These are phyloP conservation scores for Tridacna crocea DNA, from an alignment of 2,888 invertebrate species.

Conservation along the genomic window DNA sequence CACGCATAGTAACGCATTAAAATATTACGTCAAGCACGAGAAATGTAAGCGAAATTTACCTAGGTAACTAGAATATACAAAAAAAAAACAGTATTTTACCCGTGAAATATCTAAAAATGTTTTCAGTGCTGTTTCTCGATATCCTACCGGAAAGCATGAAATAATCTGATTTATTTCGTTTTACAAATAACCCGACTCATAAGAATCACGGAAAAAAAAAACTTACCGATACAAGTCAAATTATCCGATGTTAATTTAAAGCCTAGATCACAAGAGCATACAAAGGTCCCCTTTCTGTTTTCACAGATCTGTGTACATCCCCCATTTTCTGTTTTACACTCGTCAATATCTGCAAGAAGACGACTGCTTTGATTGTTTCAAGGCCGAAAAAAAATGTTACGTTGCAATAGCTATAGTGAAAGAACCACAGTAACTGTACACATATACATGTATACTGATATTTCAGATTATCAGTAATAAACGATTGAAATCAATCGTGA, in stretches of 20 bases:
- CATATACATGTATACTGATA: neutral
- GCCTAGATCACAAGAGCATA: constrained; percentile 6
- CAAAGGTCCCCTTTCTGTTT: neutral
- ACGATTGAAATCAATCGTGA: too few relatives aligned
- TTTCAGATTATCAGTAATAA: too few relatives aligned
- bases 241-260: neutral
- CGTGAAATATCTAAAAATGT: too few relatives aligned
- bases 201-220: too few relatives aligned
- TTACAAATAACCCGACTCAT: neutral
- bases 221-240: neutral
- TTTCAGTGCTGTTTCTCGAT: too few relatives aligned
- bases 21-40: too few relatives aligned
- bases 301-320: constrained; percentile 10
- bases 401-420: neutral
- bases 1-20: too few relatives aligned
- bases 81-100: too few relatives aligned
- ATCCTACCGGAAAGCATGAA: too few relatives aligned
- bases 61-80: too few relatives aligned
- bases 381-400: neutral
- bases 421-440: neutral
- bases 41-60: too few relatives aligned
- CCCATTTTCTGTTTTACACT: neutral
- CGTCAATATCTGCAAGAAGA: constrained; percentile 5
- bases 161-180: neutral
- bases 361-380: neutral